A percentile compares a stretch with the other conserved stretches of the same genome.
phyloP scores from a whole-genome alignment of 2,113 vertebrate genomes.

The Xenopus laevis region DNA sequence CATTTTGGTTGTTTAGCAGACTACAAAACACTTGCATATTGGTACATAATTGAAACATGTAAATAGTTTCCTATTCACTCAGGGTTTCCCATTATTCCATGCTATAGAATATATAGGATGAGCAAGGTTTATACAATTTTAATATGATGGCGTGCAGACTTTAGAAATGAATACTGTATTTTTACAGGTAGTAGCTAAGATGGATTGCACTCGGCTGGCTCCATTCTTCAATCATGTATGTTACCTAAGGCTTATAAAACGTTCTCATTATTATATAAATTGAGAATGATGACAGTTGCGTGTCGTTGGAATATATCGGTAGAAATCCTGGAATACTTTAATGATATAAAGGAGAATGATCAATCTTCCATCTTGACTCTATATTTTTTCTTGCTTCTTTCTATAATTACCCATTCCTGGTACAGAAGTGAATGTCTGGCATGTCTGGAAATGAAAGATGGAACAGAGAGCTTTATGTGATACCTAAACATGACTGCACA shows the following conservation, averaged over 20 bases:
- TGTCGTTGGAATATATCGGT: slow-evolving; percentile 19
- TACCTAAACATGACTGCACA: too few species aligned
- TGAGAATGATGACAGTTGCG: slow-evolving; percentile 32
- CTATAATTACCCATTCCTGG: too few species aligned
- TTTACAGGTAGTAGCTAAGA: slow-evolving; percentile 16
- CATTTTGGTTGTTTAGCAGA: too few species aligned
- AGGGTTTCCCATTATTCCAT: not conserved
- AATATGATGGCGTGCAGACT: slow-evolving; percentile 13
- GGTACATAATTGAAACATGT: too few species aligned
- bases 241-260: slow-evolving; percentile 22
- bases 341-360: slow-evolving; percentile 19
- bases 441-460: too few species aligned
- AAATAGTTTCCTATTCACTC: too few species aligned
- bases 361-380: not conserved
- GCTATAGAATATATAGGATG: not conserved
- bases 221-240: not conserved
- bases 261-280: slow-evolving; percentile 32
- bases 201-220: slow-evolving; percentile 19
- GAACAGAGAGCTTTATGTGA: too few species aligned
- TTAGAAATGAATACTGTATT: slow-evolving; percentile 6
- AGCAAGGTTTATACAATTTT: slow-evolving; percentile 15
- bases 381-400: too few species aligned
- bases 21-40: too few species aligned
- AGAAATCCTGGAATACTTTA: not conserved
- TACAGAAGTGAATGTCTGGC: too few species aligned